Percentiles rank a stretch among this genome's conserved stretches.
Evolutionary conservation across 2,113 vertebrate genomes (phyloP).

Genomic region (Rhipidura dahli): DNA sequence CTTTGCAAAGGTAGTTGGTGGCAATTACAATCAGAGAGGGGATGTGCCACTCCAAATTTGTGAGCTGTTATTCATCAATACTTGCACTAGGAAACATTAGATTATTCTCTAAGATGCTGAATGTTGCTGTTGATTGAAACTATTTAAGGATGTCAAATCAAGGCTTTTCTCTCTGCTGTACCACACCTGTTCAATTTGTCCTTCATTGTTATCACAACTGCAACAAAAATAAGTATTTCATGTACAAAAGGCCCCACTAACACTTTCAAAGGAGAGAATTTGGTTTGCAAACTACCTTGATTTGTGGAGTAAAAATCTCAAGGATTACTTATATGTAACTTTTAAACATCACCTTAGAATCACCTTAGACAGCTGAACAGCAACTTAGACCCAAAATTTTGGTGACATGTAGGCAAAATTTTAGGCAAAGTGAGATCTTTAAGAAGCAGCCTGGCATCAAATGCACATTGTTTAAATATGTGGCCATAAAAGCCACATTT

Average conservation of each 20-base stretch:
- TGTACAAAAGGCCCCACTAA: neutral
- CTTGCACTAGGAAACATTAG: neutral
- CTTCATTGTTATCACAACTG: neutral
- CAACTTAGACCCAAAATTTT: neutral
- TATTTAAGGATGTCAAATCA: neutral
- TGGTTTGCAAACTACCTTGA: neutral
- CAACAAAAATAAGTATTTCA: neutral
- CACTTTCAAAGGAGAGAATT: neutral
- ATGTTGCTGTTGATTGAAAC: slow-evolving; percentile 34
- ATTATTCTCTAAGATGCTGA: neutral
- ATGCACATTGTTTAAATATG: neutral
- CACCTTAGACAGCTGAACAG: neutral
- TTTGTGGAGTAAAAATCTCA: neutral
- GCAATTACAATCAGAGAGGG: slow-evolving; percentile 33
- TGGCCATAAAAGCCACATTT: neutral
- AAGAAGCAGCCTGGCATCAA: neutral
- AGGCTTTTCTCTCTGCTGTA: neutral
- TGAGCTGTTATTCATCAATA: neutral
- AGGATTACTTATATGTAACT: neutral
- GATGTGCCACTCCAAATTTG: neutral
- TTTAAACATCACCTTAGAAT: neutral
- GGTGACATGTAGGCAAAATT: neutral
- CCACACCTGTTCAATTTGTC: neutral
- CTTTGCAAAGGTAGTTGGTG: neutral
- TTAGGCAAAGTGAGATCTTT: neutral